Percentiles rank a stretch among this genome's conserved stretches.
Evolutionary conservation across 2,888 invertebrate species (phyloP).

Genomic region (Apamea crenata): DNA sequence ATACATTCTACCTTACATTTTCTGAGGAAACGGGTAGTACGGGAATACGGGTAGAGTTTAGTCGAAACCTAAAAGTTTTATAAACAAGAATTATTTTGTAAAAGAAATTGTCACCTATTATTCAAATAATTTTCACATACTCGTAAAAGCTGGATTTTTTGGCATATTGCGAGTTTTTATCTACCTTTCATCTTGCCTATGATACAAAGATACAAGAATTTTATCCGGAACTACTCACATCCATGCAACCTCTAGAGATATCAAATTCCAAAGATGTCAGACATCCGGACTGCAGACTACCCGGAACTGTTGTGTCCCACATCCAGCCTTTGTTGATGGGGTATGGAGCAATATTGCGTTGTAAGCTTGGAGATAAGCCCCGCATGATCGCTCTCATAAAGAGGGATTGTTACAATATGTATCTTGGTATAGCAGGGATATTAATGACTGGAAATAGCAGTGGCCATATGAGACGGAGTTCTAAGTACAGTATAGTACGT

Average conservation of each 20-base stretch:
- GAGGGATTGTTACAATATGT: conserved; percentile 40
- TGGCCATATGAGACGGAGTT: neutral
- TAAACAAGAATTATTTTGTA: neutral
- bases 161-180: neutral
- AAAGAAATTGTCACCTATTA: neutral
- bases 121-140: neutral
- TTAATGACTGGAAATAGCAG: neutral
- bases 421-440: conserved; percentile 17
- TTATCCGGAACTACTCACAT: neutral
- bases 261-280: conserved; percentile 8
- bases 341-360: conserved; percentile 35
- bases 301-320: conserved; percentile 4
- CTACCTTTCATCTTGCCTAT: neutral
- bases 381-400: conserved; percentile 29
- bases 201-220: neutral
- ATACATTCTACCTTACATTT: neutral
- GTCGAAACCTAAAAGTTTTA: neutral
- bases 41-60: neutral
- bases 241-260: neutral
- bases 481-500: neutral
- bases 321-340: conserved; percentile 12
- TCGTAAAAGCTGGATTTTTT: neutral
- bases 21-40: neutral
- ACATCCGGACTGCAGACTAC: neutral
- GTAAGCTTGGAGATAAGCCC: conserved; percentile 46